These are phyloP conservation scores for Cheilosia grossa DNA, from an alignment of 2,888 invertebrate genomes.

Conservation along the genomic window DNA sequence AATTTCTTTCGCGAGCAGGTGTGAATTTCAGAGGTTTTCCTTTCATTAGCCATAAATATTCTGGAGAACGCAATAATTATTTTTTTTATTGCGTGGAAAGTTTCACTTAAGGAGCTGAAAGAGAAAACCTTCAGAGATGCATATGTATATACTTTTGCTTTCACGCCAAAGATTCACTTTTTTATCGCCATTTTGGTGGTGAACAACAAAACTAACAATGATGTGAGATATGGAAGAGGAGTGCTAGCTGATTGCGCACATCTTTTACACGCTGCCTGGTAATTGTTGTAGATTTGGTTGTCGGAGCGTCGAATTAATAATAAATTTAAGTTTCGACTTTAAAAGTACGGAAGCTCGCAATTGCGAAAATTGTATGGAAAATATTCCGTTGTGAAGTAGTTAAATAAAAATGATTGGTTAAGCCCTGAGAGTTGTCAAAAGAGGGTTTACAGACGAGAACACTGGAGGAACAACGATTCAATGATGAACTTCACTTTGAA, in stretches of 20 bases:
- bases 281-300: not conserved
- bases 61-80: constrained; percentile 63
- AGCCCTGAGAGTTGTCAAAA: too few species aligned
- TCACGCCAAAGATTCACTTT: constrained; percentile 38
- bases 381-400: too few species aligned
- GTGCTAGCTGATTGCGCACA: not conserved
- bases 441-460: too few species aligned
- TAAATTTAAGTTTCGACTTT: too few species aligned
- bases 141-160: constrained; percentile 56
- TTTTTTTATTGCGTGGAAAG: constrained; percentile 67
- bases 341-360: too few species aligned
- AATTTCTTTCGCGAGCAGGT: constrained; percentile 50
- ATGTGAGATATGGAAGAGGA: constrained; percentile 9
- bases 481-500: too few species aligned
- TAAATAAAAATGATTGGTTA: too few species aligned
- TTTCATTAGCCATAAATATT: constrained; percentile 47
- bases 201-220: not conserved
- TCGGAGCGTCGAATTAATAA: not conserved
- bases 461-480: too few species aligned
- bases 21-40: constrained; percentile 66
- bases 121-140: constrained; percentile 42
- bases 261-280: not conserved
- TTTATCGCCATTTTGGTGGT: not conserved
- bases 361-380: too few species aligned
- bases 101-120: constrained; percentile 56